These are phyloP conservation scores for Drosophila chauvacae DNA, from an alignment of 1,140 invertebrate genomes.

Conservation along the genomic window DNA sequence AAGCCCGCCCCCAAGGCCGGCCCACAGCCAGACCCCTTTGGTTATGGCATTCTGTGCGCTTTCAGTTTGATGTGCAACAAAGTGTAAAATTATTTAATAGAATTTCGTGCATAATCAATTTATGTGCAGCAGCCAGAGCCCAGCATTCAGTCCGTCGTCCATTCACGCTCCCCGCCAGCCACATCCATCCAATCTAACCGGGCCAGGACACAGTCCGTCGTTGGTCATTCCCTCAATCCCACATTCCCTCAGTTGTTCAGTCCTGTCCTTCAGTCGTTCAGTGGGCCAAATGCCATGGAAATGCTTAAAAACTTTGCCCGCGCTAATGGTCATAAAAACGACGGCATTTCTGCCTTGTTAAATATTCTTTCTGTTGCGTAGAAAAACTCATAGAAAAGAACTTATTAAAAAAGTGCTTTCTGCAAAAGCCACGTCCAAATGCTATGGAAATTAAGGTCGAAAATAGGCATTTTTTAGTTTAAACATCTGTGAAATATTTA, in stretches of 20 bases:
- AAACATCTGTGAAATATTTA: background rate
- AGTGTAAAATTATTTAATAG: slow-evolving; percentile 83
- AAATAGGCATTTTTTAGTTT: background rate
- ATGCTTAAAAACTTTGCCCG: slow-evolving; percentile 51
- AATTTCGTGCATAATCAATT: slow-evolving; percentile 84
- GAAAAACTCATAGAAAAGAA: background rate
- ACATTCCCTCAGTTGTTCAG: background rate
- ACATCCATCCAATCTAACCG: slow-evolving; percentile 22
- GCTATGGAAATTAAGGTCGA: background rate
- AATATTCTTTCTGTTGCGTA: slow-evolving; percentile 28
- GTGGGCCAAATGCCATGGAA: slow-evolving; percentile 35
- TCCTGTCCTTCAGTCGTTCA: slow-evolving; percentile 4
- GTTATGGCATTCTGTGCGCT: slow-evolving; percentile 72
- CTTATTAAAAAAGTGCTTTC: slow-evolving; percentile 24
- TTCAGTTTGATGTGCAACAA: slow-evolving; percentile 82
- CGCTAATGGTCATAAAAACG: slow-evolving; percentile 45
- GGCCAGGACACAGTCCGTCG: slow-evolving; percentile 33
- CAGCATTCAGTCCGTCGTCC: slow-evolving; percentile 28
- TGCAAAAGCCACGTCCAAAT: background rate
- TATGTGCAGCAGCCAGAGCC: slow-evolving; percentile 72
- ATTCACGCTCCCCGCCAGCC: slow-evolving; percentile 19
- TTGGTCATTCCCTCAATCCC: slow-evolving; percentile 11
- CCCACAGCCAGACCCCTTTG: slow-evolving; percentile 30
- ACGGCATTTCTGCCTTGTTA: slow-evolving; percentile 33
- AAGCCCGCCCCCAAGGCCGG: slow-evolving; percentile 14